A percentile compares a stretch with the other conserved stretches of the same genome.
These are phyloP conservation scores for Lagopus leucura DNA, from an alignment of 2,113 vertebrate species.

Conservation along the genomic window DNA sequence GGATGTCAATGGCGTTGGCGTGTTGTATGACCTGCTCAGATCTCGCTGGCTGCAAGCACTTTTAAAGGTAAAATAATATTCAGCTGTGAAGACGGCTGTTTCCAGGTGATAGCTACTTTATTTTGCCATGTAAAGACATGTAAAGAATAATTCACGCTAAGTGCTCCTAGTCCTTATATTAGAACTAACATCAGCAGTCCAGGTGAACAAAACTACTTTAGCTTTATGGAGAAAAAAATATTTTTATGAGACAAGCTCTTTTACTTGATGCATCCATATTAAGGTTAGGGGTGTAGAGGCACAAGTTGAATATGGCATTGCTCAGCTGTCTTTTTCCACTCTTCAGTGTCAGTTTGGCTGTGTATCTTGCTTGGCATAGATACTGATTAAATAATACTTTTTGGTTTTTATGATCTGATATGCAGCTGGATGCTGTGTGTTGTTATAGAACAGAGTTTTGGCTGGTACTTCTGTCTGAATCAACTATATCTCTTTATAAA, in stretches of 20 bases:
- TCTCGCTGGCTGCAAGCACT: constrained; percentile 91
- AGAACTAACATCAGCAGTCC: not conserved
- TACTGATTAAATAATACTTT: not conserved
- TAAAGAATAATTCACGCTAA: not conserved
- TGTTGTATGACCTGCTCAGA: constrained; percentile 87
- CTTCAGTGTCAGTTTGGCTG: not conserved
- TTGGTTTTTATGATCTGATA: not conserved
- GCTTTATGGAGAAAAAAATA: not conserved
- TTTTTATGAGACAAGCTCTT: not conserved
- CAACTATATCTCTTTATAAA: not conserved
- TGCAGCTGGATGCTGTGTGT: not conserved
- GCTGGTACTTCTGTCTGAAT: not conserved
- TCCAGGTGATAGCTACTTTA: not conserved
- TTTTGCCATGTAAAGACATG: not conserved
- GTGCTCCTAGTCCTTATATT: not conserved
- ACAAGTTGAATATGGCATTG: not conserved
- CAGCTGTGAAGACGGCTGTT: not conserved
- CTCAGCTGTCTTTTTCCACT: not conserved
- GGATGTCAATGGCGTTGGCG: constrained; percentile 82
- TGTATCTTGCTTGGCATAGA: not conserved
- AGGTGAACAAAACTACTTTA: not conserved
- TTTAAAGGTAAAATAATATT: constrained; percentile 82
- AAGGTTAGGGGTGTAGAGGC: not conserved
- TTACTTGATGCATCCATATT: rapidly evolving
- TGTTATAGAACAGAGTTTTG: not conserved